A percentile compares a stretch with the other conserved stretches of the same genome.
phyloP scores from a whole-genome alignment of 2,113 vertebrate genomes.

The Boulengeromyrus knoepffleri region DNA sequence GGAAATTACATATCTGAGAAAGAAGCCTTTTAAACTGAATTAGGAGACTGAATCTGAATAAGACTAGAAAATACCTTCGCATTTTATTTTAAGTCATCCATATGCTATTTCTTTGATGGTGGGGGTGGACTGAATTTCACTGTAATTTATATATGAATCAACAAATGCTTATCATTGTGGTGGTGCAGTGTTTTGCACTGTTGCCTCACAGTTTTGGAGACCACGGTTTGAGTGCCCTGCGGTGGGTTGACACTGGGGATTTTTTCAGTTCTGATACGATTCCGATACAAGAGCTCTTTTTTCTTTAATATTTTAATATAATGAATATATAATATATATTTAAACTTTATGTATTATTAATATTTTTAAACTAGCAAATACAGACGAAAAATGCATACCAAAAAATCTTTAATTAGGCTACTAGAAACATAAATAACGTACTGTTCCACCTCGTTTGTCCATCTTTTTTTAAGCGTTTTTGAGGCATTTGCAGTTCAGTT shows the following conservation, averaged over 20 bases:
- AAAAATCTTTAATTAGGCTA: too few relatives aligned
- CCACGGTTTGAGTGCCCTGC: not conserved
- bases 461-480: too few relatives aligned
- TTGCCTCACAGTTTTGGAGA: not conserved
- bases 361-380: too few relatives aligned
- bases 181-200: not conserved
- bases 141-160: not conserved
- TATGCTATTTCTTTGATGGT: not conserved
- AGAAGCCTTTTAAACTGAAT: not conserved
- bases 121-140: not conserved
- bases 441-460: too few relatives aligned
- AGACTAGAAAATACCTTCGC: not conserved
- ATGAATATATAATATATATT: too few relatives aligned
- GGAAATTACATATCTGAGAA: not conserved
- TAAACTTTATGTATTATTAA: too few relatives aligned
- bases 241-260: not conserved
- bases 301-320: too few relatives aligned
- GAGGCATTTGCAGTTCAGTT: too few relatives aligned
- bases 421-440: too few relatives aligned
- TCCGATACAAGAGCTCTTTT: too few relatives aligned
- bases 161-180: not conserved
- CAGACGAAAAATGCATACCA: too few relatives aligned
- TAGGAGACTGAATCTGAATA: not conserved
- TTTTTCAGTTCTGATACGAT: too few relatives aligned
- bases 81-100: not conserved